Evolutionary conservation across 2,113 vertebrate genomes (phyloP).

Genomic region (Rhipidura dahli): DNA sequence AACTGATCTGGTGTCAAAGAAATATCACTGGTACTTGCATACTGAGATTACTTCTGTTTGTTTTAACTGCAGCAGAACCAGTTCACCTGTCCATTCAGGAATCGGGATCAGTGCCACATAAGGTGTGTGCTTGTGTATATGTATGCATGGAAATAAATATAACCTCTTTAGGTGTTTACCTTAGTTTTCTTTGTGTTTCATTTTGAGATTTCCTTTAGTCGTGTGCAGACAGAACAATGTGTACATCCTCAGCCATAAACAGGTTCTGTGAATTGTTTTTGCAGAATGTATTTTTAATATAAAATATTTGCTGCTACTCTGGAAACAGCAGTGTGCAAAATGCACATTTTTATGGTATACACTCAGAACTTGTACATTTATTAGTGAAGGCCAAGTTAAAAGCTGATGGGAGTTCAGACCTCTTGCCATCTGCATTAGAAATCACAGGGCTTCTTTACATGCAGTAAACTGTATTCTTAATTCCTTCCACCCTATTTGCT

Average conservation of each 20-base stretch:
- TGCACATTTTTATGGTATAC: not conserved
- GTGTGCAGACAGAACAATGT: not conserved
- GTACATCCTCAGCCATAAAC: not conserved
- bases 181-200: not conserved
- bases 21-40: not conserved
- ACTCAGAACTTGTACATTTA: not conserved
- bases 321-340: not conserved
- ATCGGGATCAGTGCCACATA: not conserved
- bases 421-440: not conserved
- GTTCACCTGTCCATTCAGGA: conserved; percentile 68
- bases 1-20: not conserved
- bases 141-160: not conserved
- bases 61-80: conserved; percentile 41
- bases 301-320: not conserved
- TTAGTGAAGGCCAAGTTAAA: not conserved
- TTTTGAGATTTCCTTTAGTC: not conserved
- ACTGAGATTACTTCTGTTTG: not conserved
- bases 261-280: not conserved
- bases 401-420: not conserved
- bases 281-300: not conserved
- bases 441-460: not conserved
- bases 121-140: conserved; percentile 48
- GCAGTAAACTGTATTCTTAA: not conserved
- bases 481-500: not conserved
- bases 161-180: not conserved